Evolutionary conservation across 2,888 invertebrate species (phyloP).

Genomic region (Pocota personata): DNA sequence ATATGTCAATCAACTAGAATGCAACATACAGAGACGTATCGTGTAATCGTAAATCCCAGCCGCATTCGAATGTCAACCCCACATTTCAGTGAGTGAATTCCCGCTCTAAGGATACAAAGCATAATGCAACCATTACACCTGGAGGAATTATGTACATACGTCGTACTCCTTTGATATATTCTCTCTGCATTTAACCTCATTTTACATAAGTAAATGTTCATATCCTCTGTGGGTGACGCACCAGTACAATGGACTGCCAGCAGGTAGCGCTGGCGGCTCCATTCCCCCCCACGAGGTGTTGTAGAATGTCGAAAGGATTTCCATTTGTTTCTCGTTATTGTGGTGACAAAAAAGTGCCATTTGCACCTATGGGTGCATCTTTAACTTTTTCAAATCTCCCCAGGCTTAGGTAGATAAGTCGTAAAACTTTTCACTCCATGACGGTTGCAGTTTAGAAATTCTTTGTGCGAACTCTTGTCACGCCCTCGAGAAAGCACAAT

Average conservation of each 20-base stretch:
- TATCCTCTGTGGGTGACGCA: conserved; percentile 24
- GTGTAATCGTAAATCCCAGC: conserved; percentile 4
- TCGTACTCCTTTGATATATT: conserved; percentile 38
- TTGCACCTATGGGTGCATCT: conserved; percentile 2
- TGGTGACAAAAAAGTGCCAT: background rate
- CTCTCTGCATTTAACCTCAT: conserved; percentile 52
- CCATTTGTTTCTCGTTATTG: background rate
- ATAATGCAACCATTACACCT: conserved; percentile 24
- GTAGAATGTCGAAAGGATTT: background rate
- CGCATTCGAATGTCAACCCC: conserved; percentile 1
- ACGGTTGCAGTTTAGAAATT: background rate
- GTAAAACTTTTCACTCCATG: background rate
- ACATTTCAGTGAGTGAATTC: background rate
- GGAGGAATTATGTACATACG: background rate
- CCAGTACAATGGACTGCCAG: background rate
- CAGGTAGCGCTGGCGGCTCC: background rate
- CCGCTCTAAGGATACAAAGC: background rate
- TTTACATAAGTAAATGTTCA: conserved; percentile 46
- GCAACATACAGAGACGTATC: background rate
- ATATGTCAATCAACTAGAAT: background rate
- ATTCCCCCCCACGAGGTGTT: background rate
- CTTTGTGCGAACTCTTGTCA: background rate
- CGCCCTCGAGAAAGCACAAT: background rate
- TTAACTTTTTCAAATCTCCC: background rate
- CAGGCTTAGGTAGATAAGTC: background rate